Conservation (phyloP, 2,888 invertebrate species). For the Trichogramma evanescens region DNA sequence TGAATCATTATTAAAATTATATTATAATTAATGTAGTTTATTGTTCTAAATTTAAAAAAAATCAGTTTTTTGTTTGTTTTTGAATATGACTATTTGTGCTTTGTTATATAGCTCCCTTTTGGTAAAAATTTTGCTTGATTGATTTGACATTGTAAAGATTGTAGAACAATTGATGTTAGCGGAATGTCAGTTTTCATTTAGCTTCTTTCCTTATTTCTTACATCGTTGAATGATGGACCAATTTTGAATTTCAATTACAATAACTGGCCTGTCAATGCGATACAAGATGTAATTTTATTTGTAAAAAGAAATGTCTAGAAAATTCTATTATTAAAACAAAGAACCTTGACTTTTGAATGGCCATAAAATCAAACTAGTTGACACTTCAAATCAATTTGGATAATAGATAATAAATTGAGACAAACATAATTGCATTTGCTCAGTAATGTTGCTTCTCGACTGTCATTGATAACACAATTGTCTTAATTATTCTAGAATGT, state of each 20-base stretch:
- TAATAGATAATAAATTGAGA: neutral
- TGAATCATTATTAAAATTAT: too few relatives aligned
- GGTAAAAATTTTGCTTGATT: slow-evolving; percentile 1
- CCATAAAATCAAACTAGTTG: neutral
- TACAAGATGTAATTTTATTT: neutral
- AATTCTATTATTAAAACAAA: too few relatives aligned
- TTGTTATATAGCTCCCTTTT: too few relatives aligned
- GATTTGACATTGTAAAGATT: slow-evolving; percentile 10
- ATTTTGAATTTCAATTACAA: slow-evolving; percentile 6
- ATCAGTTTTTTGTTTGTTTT: too few relatives aligned
- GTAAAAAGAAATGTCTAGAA: slow-evolving; percentile 5
- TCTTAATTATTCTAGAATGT: slow-evolving; percentile 57
- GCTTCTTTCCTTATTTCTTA: slow-evolving; percentile 12
- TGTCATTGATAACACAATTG: slow-evolving; percentile 2
- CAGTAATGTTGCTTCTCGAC: neutral
- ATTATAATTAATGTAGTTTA: too few relatives aligned
- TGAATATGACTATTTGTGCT: too few relatives aligned
- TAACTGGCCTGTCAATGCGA: neutral
- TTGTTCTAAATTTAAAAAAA: too few relatives aligned
- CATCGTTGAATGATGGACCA: slow-evolving; percentile 11
- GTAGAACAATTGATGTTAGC: slow-evolving; percentile 12
- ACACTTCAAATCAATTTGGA: neutral
- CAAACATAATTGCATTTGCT: too few relatives aligned
- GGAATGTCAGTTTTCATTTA: slow-evolving; percentile 13
- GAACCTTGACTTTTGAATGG: neutral